Conservation (phyloP, 2,888 invertebrate species). For the Melanostoma mellinum region DNA sequence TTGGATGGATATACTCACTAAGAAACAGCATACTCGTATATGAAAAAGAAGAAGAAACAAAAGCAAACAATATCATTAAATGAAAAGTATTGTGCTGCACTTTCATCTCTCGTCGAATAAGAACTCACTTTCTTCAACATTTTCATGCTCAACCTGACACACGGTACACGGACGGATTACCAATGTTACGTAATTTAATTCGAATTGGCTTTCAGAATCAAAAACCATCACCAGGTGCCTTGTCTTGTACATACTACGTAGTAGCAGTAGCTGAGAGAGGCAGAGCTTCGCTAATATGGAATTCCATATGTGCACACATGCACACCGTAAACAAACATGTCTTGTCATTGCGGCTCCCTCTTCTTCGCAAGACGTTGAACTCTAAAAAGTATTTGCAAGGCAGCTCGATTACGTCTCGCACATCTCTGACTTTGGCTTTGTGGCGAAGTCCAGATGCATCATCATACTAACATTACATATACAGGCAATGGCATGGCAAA, state of each 20-base stretch:
- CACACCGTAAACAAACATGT: conserved; percentile 40
- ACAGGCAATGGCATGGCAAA: conserved; percentile 10
- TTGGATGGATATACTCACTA: not conserved
- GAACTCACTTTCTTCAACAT: conserved; percentile 69
- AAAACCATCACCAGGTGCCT: conserved; percentile 29
- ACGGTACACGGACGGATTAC: conserved; percentile 63
- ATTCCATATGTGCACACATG: conserved; percentile 54
- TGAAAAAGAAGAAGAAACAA: not conserved
- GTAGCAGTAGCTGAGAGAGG: not conserved
- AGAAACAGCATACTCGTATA: not conserved
- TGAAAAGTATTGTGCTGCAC: conserved; percentile 44
- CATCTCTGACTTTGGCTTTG: not conserved
- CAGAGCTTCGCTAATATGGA: conserved; percentile 37
- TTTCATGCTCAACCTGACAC: conserved; percentile 60
- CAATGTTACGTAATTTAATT: conserved; percentile 70
- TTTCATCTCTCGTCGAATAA: conserved; percentile 52
- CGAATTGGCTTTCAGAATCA: conserved; percentile 69
- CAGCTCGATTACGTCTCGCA: conserved; percentile 36
- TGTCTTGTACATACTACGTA: not conserved
- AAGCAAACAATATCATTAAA: conserved; percentile 34
- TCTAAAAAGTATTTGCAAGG: conserved; percentile 64
- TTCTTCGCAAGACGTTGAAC: conserved; percentile 69
- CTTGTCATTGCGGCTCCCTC: conserved; percentile 61
- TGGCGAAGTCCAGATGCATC: conserved; percentile 39
- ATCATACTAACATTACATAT: not conserved